phyloP scores from a whole-genome alignment of 2,888 invertebrate species.

The Metallyticus violacea region DNA sequence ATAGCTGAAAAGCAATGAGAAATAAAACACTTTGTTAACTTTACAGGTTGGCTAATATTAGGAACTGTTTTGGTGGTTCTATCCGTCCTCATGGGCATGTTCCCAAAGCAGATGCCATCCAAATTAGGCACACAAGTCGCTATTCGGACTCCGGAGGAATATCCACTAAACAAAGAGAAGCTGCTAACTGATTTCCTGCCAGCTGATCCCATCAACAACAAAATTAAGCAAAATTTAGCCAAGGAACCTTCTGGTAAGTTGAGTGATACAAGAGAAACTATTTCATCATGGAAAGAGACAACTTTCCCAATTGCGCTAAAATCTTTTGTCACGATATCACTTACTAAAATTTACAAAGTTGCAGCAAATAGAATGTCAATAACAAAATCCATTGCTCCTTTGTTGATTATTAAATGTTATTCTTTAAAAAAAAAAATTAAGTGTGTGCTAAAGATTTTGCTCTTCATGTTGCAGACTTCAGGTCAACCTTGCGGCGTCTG shows the following conservation, averaged over 20 bases:
- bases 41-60: constrained; percentile 49
- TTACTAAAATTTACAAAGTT: too few relatives aligned
- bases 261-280: too few relatives aligned
- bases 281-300: too few relatives aligned
- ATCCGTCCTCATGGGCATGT: constrained; percentile 63
- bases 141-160: background rate
- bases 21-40: too few relatives aligned
- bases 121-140: background rate
- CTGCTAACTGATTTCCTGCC: constrained; percentile 22
- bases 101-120: constrained; percentile 58
- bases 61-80: constrained; percentile 59
- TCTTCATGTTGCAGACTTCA: constrained; percentile 52
- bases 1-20: too few relatives aligned
- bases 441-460: too few relatives aligned
- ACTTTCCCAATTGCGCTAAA: too few relatives aligned
- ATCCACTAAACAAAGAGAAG: constrained; percentile 20
- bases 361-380: too few relatives aligned
- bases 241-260: background rate
- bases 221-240: background rate
- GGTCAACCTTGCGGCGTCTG: constrained; percentile 56
- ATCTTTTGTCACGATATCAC: too few relatives aligned
- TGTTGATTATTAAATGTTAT: too few relatives aligned
- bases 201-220: background rate
- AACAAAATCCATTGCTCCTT: too few relatives aligned
- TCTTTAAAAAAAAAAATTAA: too few relatives aligned